Evolutionary conservation across 2,113 vertebrate genomes (phyloP).

Genomic region (Coptodon bakossiorum): DNA sequence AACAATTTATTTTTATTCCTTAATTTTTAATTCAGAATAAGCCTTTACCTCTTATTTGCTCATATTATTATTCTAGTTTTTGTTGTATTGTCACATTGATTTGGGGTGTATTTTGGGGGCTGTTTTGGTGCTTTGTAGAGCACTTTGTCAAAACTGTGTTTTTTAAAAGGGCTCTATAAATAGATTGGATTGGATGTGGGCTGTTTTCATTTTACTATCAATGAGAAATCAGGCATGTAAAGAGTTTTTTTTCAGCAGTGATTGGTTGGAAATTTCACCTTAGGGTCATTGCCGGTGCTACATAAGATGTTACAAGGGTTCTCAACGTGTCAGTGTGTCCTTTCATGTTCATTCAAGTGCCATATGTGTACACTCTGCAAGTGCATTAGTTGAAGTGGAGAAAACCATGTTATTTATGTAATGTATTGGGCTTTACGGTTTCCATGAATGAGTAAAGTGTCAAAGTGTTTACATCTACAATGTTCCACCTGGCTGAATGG

Average conservation of each 20-base stretch:
- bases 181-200: neutral
- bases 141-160: neutral
- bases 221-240: neutral
- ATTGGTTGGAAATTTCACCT: neutral
- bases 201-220: neutral
- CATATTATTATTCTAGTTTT: neutral
- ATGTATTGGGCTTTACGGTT: neutral
- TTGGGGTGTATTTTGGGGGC: neutral
- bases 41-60: neutral
- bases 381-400: neutral
- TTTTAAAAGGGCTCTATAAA: neutral
- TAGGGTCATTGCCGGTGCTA: conserved; percentile 13
- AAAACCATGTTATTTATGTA: neutral
- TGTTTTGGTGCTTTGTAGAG: neutral
- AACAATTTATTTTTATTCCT: neutral
- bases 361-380: neutral
- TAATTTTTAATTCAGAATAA: neutral
- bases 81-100: neutral
- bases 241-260: neutral
- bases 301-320: neutral
- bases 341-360: neutral
- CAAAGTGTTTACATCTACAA: neutral
- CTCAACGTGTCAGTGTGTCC: neutral
- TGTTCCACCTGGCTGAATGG: conserved; percentile 53
- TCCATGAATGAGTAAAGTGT: neutral